Evolutionary conservation across 2,888 invertebrate genomes (phyloP), one percentile per base, ranked within the genome.

Genomic region (Invenusta paracnida): DNA sequence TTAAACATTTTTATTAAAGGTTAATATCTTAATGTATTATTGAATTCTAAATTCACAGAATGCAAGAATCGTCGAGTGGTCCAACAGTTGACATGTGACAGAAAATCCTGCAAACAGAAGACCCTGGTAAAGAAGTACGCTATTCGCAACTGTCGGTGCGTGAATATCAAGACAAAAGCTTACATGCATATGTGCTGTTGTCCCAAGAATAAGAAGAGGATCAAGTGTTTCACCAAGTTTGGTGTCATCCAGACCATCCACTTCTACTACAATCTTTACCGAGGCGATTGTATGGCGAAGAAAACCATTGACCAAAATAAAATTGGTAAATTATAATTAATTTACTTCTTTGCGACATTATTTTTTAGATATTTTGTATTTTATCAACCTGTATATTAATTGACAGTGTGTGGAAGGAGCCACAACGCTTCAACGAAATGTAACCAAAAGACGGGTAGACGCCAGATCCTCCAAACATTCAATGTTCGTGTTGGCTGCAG

Each of bases 201-300:
- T 85, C 85, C 85, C 17, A 84, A 84, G 67, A 84, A 84, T 28
- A 84, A 84, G 30, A 84, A 30, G 17, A 66, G 73, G 67, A 1
- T 84, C 1, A 84, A 67, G 30, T 84, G 84, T 25, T 84, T 67
- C 30, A 25, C 11, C 25, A 84, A 67, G 67, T 84, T 67, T 25
- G 84, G 84, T 1, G 84, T 84, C 23, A 84, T 84, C 2, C 84
- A 84, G 67, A 67, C 67, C 25, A 67, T 84, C 2, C 67, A 84
- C n/a, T 67, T 67, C 67, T 67, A 67, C 27, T 84, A 84, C 30
- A 25, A 73, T 67, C 67, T 84, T 1, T 13, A 28, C 30, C 66
- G 67, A 25, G 84, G 84, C n/a, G 1, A 67, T 25, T 84, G 84
- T 23, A 73, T 84, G 29, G 84, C 73, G 17, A 67, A 84, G 73